A percentile compares a stretch with the other conserved stretches of the same genome.
Evolutionary conservation across 2,113 vertebrate genomes (phyloP).

Genomic region (Halcyon senegalensis): DNA sequence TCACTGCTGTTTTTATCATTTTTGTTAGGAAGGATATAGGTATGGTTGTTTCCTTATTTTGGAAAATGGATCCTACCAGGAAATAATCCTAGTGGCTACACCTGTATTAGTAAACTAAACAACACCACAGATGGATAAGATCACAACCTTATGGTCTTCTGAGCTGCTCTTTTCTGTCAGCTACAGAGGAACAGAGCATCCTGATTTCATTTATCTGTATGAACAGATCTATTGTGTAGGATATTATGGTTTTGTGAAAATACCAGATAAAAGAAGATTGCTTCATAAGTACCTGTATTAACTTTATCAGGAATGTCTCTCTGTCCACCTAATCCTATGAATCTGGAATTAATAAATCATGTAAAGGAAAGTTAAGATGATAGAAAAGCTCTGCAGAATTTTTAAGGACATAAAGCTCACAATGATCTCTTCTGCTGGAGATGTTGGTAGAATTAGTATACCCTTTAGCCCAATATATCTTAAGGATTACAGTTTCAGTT

Average conservation of each 20-base stretch:
- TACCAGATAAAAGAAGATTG: neutral
- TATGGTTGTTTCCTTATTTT: neutral
- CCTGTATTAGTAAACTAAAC: neutral
- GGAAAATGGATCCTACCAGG: neutral
- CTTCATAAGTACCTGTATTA: neutral
- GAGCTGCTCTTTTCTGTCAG: neutral
- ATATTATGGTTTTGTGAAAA: neutral
- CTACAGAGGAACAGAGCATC: neutral
- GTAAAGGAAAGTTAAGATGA: neutral
- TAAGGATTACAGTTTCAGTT: neutral
- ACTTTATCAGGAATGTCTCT: neutral
- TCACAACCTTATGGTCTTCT: neutral
- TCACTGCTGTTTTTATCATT: neutral
- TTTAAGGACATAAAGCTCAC: neutral
- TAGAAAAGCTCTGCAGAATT: neutral
- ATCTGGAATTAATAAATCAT: neutral
- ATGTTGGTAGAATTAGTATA: neutral
- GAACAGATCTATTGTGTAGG: neutral
- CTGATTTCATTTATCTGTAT: neutral
- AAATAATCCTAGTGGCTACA: neutral
- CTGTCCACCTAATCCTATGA: neutral
- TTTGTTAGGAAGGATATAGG: neutral
- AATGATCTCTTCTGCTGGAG: neutral
- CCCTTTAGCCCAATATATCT: neutral
- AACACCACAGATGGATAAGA: neutral